Base-by-base conservation (phyloP, 2,888 invertebrate species). In the Coecobrya sp. region DNA sequence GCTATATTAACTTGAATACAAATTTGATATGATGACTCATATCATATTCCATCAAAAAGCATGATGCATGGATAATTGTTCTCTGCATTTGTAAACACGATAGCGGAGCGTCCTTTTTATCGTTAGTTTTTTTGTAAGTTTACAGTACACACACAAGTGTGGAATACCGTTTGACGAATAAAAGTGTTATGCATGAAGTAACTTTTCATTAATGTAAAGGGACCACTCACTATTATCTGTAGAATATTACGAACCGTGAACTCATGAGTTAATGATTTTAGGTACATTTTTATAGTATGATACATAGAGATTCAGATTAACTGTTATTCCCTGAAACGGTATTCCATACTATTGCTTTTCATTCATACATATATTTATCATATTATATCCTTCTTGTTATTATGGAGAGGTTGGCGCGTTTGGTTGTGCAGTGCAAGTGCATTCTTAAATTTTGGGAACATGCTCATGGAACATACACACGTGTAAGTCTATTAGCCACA, bases 1-100 rank as follows among this genome's bases (percentile, higher is more conserved):
- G 7, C 13, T 19, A 59, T n/a, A n/a, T 13, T 59, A 3, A 49
- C 49, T 49, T 49, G 5, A 49, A 13, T 49, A 11, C 49, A 49
- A 7, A 13, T 49, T 13, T 68, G 65, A n/a, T 42, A 1, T n/a
- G n/a, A 73, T 42, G 70, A 73, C 36, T 73, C 70, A 73, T 19
- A 65, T 36, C 27, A 25, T 36, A 36, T 36, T 55, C 22, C 36
- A 73, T 73, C 30, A 19, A 73, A n/a, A 73, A 73, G 42, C 42
- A 73, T 73, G 70, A 73, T 36, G 70, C 70, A 76, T 76, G 22
- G 73, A 45, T 76, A 49, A 76, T 76, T 76, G 25, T 4, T 19
- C 45, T 45, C n/a, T 42, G n/a, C 42, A 73, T 19, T 73, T 19
- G 73, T n/a, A 73, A 73, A 25, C 45, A 45, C 22, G 27, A 59